Evolutionary conservation across 2,113 vertebrate genomes (phyloP).

Genomic region (Albula goreensis): DNA sequence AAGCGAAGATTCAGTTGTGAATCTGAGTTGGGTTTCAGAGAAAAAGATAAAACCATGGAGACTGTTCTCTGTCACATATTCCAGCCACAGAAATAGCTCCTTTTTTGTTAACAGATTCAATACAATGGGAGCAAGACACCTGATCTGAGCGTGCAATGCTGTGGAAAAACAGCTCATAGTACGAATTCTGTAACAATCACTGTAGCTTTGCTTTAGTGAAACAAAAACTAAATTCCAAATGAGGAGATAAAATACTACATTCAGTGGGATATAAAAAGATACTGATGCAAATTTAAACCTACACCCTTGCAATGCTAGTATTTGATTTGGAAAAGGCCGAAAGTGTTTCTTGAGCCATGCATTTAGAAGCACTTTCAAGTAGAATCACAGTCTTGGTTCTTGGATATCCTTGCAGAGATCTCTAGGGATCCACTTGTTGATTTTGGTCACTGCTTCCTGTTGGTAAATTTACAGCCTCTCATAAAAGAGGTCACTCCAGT

Average conservation of each 20-base stretch:
- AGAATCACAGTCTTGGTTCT: no score
- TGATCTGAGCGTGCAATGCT: neutral
- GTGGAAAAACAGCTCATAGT: neutral
- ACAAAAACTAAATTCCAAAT: neutral
- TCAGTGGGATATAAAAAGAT: constrained; percentile 13
- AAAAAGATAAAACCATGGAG: no score
- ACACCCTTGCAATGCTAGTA: neutral
- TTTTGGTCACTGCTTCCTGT: neutral
- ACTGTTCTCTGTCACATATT: neutral
- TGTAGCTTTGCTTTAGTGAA: neutral
- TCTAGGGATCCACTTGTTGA: neutral
- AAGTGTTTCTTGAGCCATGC: neutral
- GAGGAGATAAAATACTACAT: constrained; percentile 14
- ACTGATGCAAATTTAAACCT: neutral
- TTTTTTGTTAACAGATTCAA: neutral
- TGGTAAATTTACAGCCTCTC: neutral
- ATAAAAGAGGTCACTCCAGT: neutral
- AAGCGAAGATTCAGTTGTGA: no score
- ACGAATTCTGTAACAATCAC: constrained; percentile 2
- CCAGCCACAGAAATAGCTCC: neutral
- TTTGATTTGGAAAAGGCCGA: neutral
- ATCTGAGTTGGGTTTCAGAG: no score
- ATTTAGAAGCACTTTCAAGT: neutral
- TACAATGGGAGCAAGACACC: neutral
- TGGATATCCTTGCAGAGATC: neutral